These are phyloP conservation scores for Heptranchias perlo DNA, from an alignment of 2,113 vertebrate species.

Conservation along the genomic window DNA sequence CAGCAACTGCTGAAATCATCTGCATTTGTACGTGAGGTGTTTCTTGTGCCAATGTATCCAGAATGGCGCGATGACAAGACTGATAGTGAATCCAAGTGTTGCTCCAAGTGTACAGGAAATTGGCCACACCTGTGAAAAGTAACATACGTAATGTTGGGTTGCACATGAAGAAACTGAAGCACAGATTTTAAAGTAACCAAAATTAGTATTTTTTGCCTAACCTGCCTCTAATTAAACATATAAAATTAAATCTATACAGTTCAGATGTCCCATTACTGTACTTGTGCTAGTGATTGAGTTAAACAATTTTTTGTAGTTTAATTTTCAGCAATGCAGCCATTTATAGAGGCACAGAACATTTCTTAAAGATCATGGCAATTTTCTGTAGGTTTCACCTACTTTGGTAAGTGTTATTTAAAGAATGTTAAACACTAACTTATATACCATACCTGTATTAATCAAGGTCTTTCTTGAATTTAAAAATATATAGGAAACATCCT, in stretches of 20 bases:
- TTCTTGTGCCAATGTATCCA: constrained; percentile 96
- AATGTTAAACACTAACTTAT: constrained; percentile 35
- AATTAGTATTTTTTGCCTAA: constrained; percentile 38
- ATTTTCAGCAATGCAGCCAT: constrained; percentile 29
- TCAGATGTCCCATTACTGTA: constrained; percentile 9
- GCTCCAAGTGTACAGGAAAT: constrained; percentile 89
- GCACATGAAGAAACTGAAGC: constrained; percentile 45
- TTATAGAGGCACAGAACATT: not conserved
- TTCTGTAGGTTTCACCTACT: constrained; percentile 25
- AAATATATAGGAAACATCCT: constrained; percentile 10
- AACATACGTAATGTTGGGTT: constrained; percentile 26
- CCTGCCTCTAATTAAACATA: not conserved
- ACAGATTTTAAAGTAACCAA: constrained; percentile 54
- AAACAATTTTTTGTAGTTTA: not conserved
- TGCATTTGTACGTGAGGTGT: constrained; percentile 92
- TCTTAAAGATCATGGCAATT: not conserved
- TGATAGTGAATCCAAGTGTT: constrained; percentile 76
- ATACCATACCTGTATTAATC: constrained; percentile 25
- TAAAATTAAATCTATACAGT: not conserved
- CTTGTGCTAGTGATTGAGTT: not conserved
- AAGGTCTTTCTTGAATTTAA: not conserved
- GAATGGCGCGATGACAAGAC: constrained; percentile 76
- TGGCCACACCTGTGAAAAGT: constrained; percentile 79
- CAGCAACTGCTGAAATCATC: constrained; percentile 45
- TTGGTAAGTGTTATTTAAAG: constrained; percentile 23